Conservation (phyloP, 1,140 invertebrate species). For the Psix sp. region DNA sequence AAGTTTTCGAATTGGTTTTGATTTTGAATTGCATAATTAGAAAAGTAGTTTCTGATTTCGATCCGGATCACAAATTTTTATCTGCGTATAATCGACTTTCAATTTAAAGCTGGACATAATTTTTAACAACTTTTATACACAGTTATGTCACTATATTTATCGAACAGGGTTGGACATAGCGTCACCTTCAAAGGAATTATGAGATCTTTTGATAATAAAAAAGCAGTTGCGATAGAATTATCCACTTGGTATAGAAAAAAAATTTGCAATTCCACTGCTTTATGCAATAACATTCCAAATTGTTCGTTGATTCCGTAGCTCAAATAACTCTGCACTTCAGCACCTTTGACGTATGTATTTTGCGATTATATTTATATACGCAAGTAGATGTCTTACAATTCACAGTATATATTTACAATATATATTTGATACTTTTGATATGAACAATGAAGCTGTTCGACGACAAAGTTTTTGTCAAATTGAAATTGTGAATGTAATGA, state of each 20-base stretch:
- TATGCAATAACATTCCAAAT: slow-evolving; percentile 22
- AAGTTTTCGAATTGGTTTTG: too few relatives aligned
- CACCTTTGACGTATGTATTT: slow-evolving; percentile 32
- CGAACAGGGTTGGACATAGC: background rate
- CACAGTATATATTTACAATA: slow-evolving; percentile 43
- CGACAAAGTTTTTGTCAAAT: too few relatives aligned
- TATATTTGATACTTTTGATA: slow-evolving; percentile 75
- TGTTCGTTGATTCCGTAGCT: slow-evolving; percentile 18
- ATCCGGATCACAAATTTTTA: too few relatives aligned
- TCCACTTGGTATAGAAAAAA: background rate
- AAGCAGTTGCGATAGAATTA: background rate
- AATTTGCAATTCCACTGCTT: slow-evolving; percentile 5
- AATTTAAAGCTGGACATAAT: too few relatives aligned
- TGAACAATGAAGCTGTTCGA: too few relatives aligned
- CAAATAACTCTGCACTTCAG: slow-evolving; percentile 23
- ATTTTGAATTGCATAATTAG: too few relatives aligned
- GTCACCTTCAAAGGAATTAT: slow-evolving; percentile 18
- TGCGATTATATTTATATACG: slow-evolving; percentile 34
- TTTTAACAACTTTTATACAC: too few relatives aligned
- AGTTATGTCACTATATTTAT: background rate
- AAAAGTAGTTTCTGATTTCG: too few relatives aligned
- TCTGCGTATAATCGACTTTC: too few relatives aligned
- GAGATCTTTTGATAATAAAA: too few relatives aligned
- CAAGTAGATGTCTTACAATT: slow-evolving; percentile 18
- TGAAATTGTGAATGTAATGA: too few relatives aligned